These are phyloP conservation scores for Deladenus siricidicola DNA, from an alignment of 2,888 invertebrate genomes.

Conservation along the genomic window DNA sequence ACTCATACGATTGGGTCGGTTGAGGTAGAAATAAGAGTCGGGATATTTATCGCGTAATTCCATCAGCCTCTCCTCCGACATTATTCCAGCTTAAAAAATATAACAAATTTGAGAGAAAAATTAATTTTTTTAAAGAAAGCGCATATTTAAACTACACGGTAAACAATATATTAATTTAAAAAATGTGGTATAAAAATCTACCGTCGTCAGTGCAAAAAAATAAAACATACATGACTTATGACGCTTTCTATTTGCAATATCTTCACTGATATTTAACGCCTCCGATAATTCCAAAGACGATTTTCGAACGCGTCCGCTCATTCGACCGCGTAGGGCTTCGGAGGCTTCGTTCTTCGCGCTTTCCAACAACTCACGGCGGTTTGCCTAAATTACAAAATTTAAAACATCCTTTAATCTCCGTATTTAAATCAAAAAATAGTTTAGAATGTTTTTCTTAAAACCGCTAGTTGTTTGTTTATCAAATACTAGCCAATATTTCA, in stretches of 20 bases:
- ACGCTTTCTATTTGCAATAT: neutral
- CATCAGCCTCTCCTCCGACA: neutral
- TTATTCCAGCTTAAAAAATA: neutral
- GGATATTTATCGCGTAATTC: conserved; percentile 5
- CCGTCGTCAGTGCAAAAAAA: too few relatives aligned
- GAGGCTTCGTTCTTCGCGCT: conserved; percentile 12
- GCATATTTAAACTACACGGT: too few relatives aligned
- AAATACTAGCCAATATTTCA: too few relatives aligned
- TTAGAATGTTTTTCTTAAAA: too few relatives aligned
- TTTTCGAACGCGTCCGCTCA: conserved; percentile 7
- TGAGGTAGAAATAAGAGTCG: conserved; percentile 15
- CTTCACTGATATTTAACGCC: conserved; percentile 8
- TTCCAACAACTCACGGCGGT: conserved; percentile 6
- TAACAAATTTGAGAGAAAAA: neutral
- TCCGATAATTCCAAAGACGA: conserved; percentile 16
- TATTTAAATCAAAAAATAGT: too few relatives aligned
- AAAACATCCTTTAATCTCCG: too few relatives aligned
- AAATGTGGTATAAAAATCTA: too few relatives aligned
- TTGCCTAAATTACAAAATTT: neutral
- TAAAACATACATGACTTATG: neutral
- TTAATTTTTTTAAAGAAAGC: too few relatives aligned
- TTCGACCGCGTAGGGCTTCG: conserved; percentile 11
- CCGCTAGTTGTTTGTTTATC: too few relatives aligned
- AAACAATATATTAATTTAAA: too few relatives aligned
- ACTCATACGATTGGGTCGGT: conserved; percentile 5